Base-by-base conservation (phyloP, 2,797 vertebrate genomes). In the Hyperoplus lanceolatus region DNA sequence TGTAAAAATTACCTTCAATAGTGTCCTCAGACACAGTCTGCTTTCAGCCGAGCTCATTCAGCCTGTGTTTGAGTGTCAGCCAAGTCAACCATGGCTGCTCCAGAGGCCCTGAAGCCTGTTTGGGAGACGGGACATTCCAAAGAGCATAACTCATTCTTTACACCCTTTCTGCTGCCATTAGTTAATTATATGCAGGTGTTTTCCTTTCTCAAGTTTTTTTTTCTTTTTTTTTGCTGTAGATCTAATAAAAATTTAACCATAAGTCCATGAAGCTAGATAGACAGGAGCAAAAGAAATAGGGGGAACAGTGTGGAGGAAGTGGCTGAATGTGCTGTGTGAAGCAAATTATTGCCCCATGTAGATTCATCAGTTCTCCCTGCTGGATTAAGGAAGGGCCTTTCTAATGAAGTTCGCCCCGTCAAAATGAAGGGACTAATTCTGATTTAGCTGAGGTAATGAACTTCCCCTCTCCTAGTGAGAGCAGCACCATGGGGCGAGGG, bases 361-460 rank as follows among this genome's bases (percentile, higher is more conserved):
- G 97, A 98, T 98, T 98, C 97, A 98, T 98, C 98, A 98, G 96
- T 95, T 96, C 96, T 97, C 97, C 97, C 97, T 94, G 96, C 97
- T 99, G 97, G 97, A 98, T 97, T 97, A 98, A 94, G 94, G 97
- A 97, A 96, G 96, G 97, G 97, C 96, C 96, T 97, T 97, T 97
- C 97, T 99, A 99, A 99, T 99, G 98, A 99, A 98, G 97, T 99
- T 99, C 93, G 94, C 97, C 96, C 97, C 96, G 97, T 98, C 97
- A 97, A 97, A 98, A 97, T 97, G 96, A 97, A 97, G 97, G 97
- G 97, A 96, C 97, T 98, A 97, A 98, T 98, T 99, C 97, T 97
- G 98, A 98, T 98, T 98, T 97, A 97, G 97, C 97, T 98, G 97
- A 98, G 97, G 96, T 97, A 99, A 99, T 98, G 97, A 99, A 98